phyloP scores from a whole-genome alignment of 2,888 invertebrate genomes.

The Agriopis aurantiaria region DNA sequence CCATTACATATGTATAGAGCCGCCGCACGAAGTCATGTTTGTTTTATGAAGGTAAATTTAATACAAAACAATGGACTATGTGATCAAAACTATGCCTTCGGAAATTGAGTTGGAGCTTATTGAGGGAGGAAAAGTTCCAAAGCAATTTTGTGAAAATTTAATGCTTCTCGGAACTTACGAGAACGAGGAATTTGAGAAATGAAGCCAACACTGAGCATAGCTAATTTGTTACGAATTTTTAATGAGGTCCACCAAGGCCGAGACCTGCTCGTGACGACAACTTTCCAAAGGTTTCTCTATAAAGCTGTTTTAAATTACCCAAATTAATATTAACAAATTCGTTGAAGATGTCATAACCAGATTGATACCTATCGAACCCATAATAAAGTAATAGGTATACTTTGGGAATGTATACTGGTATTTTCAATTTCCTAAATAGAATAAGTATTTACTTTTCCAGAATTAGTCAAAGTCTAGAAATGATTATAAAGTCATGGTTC shows the following conservation, averaged over 20 bases:
- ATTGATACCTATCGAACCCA: neutral
- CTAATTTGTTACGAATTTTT: constrained; percentile 80
- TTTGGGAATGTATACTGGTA: neutral
- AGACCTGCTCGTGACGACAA: constrained; percentile 43
- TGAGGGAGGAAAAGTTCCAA: constrained; percentile 79
- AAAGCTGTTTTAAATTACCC: constrained; percentile 11
- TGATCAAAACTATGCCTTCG: constrained; percentile 75
- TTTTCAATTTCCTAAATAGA: neutral
- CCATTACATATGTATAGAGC: constrained; percentile 33
- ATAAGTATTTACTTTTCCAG: no score
- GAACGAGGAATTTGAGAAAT: constrained; percentile 80
- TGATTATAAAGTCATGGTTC: neutral
- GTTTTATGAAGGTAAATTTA: constrained; percentile 34
- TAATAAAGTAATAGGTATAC: no score
- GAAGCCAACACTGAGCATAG: constrained; percentile 78
- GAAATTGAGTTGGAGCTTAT: constrained; percentile 77
- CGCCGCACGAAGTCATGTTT: constrained; percentile 23
- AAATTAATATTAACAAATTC: constrained; percentile 20
- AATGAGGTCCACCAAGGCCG: constrained; percentile 64
- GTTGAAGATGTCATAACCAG: constrained; percentile 14
- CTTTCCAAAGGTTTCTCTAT: constrained; percentile 10
- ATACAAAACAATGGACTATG: constrained; percentile 59
- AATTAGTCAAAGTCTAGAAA: neutral
- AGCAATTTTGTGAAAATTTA: constrained; percentile 84
- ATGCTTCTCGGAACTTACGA: constrained; percentile 77